Evolutionary conservation across 2,888 invertebrate species (phyloP), one percentile per base, ranked within the genome.

Genomic region (Scrobipalpa atriplicella): DNA sequence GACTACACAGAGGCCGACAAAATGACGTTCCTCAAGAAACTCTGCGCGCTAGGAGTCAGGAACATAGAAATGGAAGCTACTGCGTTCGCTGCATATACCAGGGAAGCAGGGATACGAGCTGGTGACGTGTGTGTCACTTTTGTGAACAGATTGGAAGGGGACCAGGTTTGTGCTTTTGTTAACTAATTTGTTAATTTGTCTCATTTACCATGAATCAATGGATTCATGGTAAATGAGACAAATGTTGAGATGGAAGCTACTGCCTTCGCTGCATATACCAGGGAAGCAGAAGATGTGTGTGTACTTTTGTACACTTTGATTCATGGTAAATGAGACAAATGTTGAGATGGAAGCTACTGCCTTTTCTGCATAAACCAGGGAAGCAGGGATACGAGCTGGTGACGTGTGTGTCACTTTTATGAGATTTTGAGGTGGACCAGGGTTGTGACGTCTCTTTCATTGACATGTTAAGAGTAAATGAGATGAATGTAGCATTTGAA

Each of bases 31-130:
- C 82, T 97, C 11, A 78, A 84, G 0, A 83, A 84, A 29, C 83
- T 95, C 2, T 78, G 89, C 9, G 76, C 83, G 0, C 76, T 89
- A 51, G 96, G 95, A 0, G 94, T 97, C 0, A 92, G 90, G 56
- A 97, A 97, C 78, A 96, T 97, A 64, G 97, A 97, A 83, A 96
- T 96, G 97, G 97, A 97, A 81, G 95, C 95, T 0, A 94, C 95
- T 0, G 95, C 95, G 51, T 96, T 97, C 75, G 94, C 96, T 0
- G 95, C 96, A 0, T 80, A 95, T 63, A 95, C 95, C 6, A 86
- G 93, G 61, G 93, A 94, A 70, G 95, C 95, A 0, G 95, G 95
- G 0, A 85, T 96, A 0, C 89, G 93, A 71, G 94, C 95, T 0
- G 95, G 95, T 0, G 95, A 95, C 51, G 92, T 96, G 0, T 97